A percentile compares a stretch with the other conserved stretches of the same genome.
These are phyloP conservation scores for Spermophilus dauricus DNA, from an alignment of 2,113 vertebrate genomes.

Conservation along the genomic window DNA sequence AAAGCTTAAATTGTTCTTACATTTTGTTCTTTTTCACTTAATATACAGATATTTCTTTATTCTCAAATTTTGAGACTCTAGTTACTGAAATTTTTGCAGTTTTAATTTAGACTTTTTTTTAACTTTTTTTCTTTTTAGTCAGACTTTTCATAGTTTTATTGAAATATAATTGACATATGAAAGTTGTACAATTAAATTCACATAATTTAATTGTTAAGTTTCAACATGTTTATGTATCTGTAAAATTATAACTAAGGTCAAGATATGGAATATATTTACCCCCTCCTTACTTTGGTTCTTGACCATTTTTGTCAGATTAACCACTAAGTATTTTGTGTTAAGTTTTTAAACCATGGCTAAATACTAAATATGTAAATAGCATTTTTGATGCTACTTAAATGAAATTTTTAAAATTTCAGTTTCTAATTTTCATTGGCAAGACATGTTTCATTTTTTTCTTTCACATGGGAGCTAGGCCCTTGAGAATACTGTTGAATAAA, in stretches of 20 bases:
- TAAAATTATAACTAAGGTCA: neutral
- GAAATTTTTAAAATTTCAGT: neutral
- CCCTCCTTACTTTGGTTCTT: neutral
- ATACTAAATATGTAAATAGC: too few relatives aligned
- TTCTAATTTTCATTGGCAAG: neutral
- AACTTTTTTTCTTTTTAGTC: neutral
- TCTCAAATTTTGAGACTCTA: neutral
- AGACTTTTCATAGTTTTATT: neutral
- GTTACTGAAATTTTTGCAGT: neutral
- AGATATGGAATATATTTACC: too few relatives aligned
- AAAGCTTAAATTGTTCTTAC: neutral
- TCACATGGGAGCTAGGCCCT: neutral
- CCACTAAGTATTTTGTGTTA: neutral
- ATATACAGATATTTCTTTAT: neutral
- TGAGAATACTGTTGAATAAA: neutral
- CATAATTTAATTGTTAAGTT: neutral
- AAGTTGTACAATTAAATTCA: neutral
- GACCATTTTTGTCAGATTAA: neutral
- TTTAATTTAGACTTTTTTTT: neutral
- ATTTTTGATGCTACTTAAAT: neutral
- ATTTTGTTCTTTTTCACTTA: neutral
- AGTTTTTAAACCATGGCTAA: too few relatives aligned
- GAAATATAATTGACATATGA: neutral
- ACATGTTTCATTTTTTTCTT: neutral
- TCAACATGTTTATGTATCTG: neutral